Evolutionary conservation across 2,113 vertebrate species (phyloP).

Genomic region (Nestor notabilis): DNA sequence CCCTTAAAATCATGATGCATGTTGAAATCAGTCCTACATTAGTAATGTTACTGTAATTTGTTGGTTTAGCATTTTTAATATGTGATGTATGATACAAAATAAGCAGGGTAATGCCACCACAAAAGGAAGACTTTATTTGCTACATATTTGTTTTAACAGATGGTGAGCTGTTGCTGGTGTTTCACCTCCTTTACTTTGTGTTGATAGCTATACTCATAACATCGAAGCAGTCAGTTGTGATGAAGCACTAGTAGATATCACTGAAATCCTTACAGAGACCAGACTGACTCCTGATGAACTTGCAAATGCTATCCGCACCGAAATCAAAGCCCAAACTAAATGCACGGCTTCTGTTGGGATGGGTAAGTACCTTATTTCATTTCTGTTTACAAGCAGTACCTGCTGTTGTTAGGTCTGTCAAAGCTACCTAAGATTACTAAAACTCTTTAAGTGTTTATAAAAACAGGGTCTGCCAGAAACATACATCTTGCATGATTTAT

Average conservation of each 20-base stretch:
- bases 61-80: neutral
- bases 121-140: slow-evolving; percentile 45
- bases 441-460: neutral
- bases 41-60: neutral
- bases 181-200: slow-evolving; percentile 69
- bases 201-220: slow-evolving; percentile 90
- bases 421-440: neutral
- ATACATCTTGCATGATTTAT: neutral
- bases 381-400: neutral
- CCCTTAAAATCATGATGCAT: neutral
- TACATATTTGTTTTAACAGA: slow-evolving; percentile 31
- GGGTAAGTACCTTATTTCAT: slow-evolving; percentile 76
- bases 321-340: slow-evolving; percentile 90
- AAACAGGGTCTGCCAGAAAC: neutral
- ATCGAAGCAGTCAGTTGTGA: slow-evolving; percentile 99
- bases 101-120: neutral
- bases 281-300: slow-evolving; percentile 86
- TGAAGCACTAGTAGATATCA: slow-evolving; percentile 91
- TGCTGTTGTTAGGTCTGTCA: neutral
- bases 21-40: neutral
- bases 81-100: neutral
- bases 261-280: slow-evolving; percentile 87
- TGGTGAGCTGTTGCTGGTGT: slow-evolving; percentile 46
- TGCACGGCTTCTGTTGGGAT: slow-evolving; percentile 95
- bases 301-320: slow-evolving; percentile 85